Percentiles rank a stretch among this genome's conserved stretches.
These are phyloP conservation scores for Actinernus sp. DNA, from an alignment of 92 coral and sea anemone species.

Conservation along the genomic window DNA sequence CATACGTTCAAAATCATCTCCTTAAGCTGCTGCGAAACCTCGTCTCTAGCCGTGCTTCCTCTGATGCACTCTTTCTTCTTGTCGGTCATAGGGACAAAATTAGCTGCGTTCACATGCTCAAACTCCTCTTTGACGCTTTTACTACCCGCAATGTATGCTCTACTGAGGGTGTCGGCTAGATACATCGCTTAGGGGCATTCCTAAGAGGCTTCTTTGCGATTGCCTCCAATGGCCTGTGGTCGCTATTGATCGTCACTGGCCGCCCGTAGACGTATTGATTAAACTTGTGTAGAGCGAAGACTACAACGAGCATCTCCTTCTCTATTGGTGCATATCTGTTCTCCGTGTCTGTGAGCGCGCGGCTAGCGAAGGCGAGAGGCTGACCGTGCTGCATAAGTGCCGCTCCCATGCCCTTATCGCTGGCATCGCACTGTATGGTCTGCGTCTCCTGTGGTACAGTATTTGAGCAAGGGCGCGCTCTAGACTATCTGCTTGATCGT, in stretches of 20 bases:
- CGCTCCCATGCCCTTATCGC: constrained; percentile 13
- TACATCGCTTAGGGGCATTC: not conserved
- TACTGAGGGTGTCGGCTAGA: constrained; percentile 1
- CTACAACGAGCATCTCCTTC: constrained; percentile 11
- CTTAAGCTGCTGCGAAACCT: constrained; percentile 11
- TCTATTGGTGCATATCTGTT: constrained; percentile 3
- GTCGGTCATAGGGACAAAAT: constrained; percentile 7
- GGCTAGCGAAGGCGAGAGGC: constrained; percentile 12
- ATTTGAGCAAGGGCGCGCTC: not conserved
- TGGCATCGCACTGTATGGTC: constrained; percentile 4
- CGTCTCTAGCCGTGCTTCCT: constrained; percentile 8
- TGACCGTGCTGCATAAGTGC: constrained; percentile 4
- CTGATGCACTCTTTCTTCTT: not conserved
- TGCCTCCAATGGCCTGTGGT: constrained; percentile 12
- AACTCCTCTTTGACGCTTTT: constrained; percentile 4
- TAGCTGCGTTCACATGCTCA: constrained; percentile 1
- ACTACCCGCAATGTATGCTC: not conserved
- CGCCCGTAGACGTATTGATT: constrained; percentile 5
- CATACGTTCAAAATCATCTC: constrained; percentile 12
- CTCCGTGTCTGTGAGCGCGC: constrained; percentile 9
- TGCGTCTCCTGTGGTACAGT: constrained; percentile 11
- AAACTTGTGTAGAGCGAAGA: constrained; percentile 2
- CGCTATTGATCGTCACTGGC: not conserved
- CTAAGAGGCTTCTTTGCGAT: constrained; percentile 1
- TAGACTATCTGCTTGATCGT: constrained; percentile 16